Evolutionary conservation across 2,888 invertebrate genomes (phyloP).

Genomic region (Minunthozetes semirufus): DNA sequence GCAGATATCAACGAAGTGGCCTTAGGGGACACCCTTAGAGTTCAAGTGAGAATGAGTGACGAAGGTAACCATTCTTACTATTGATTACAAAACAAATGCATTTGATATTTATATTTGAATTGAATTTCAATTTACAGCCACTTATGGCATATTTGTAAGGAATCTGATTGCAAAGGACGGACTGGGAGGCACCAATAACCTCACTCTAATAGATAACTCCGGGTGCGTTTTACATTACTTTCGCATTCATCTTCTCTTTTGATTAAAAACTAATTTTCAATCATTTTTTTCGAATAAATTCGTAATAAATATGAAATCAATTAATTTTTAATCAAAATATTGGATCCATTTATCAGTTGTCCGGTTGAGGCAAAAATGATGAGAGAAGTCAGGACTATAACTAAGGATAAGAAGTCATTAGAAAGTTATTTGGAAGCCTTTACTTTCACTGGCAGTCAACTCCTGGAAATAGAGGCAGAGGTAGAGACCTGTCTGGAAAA

Average conservation of each 20-base stretch:
- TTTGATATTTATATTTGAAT: neutral
- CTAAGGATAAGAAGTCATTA: conserved; percentile 42
- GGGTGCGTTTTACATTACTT: conserved; percentile 40
- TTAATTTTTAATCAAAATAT: neutral
- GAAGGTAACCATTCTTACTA: conserved; percentile 39
- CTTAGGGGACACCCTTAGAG: conserved; percentile 43
- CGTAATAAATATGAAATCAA: neutral
- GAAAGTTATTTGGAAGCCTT: conserved; percentile 44
- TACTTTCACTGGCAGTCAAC: conserved; percentile 43
- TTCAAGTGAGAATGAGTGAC: conserved; percentile 44
- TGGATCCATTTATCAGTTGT: conserved; percentile 39
- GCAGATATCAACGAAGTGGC: conserved; percentile 42
- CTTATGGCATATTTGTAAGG: conserved; percentile 89
- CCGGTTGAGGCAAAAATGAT: conserved; percentile 44
- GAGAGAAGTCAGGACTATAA: conserved; percentile 43
- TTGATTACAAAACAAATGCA: too few species aligned
- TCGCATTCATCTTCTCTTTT: neutral
- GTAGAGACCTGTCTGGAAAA: conserved; percentile 44
- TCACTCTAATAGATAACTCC: conserved; percentile 44
- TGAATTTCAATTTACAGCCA: conserved; percentile 38
- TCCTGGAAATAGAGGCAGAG: conserved; percentile 43
- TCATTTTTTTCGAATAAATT: neutral
- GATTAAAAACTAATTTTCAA: neutral
- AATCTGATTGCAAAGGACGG: conserved; percentile 92
- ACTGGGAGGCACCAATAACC: conserved; percentile 40